Evolutionary conservation across 2,888 invertebrate species (phyloP), one percentile per base, ranked within the genome.

Genomic region (Drosophila rellima): DNA sequence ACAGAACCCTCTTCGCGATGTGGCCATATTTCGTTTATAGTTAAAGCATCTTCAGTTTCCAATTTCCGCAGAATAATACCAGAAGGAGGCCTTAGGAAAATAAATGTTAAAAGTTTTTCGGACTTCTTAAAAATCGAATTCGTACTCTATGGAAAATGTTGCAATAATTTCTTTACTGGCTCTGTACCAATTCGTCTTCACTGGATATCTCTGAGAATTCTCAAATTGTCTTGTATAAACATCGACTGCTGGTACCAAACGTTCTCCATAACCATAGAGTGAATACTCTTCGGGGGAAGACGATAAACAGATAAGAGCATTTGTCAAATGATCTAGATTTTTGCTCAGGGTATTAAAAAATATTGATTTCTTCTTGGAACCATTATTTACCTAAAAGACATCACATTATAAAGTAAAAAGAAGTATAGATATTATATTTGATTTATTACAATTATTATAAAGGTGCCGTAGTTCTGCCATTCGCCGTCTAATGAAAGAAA

Each of bases 401-500:
- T 11, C 39, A 35, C 23, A 48, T 15, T 13, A 17, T 2, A 8
- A 6, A 8, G 20, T 33, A 5, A 13, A 2, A 33, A 35, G 1
- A 33, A 5, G 4, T 13, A n/a, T 5, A 5, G 33, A 10, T 11
- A 33, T 13, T 33, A 33, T 6, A 33, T n/a, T 0, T 13, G 33
- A 40, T 17, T 6, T n/a, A 7, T 6, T 29, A 92, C 92, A 45
- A 77, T 55, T 6, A 91, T 70, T 5, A 92, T 6, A 76, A 89
- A 92, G 5, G 91, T 91, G 23, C 92, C 92, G 70, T 92, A 91
- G 3, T 26, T 64, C 17, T 66, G 39, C 92, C 92, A 92, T 31
- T 90, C 83, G 2, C 78, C 88, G 35, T 92, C 90, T 0, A 92
- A 64, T 0, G 91, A 79, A 44, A 80, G 88, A 31, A 90, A 78